Evolutionary conservation across 2,113 vertebrate species (phyloP).

Genomic region (Octodon degus): DNA sequence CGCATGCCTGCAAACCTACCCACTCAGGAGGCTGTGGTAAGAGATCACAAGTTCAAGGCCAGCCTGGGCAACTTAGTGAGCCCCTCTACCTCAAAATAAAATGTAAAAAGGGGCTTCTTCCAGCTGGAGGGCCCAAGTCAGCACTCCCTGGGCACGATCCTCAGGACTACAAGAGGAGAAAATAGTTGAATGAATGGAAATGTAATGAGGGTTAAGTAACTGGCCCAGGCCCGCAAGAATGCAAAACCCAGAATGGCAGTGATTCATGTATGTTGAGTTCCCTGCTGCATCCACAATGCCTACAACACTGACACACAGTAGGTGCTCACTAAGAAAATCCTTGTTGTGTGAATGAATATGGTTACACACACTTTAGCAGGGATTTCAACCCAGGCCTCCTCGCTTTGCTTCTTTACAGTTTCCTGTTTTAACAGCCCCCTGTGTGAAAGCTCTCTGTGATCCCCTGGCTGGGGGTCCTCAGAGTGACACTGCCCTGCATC

Average conservation of each 20-base stretch:
- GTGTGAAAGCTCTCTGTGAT: too few species aligned
- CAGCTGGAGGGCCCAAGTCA: background rate
- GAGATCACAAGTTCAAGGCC: background rate
- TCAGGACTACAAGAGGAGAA: background rate
- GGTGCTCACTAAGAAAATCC: background rate
- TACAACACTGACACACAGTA: background rate
- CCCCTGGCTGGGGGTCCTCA: background rate
- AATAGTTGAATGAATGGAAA: fast-evolving
- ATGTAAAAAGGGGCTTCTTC: background rate
- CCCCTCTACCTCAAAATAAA: background rate
- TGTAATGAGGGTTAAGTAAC: background rate
- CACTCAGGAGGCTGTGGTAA: background rate
- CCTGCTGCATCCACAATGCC: background rate
- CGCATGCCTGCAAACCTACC: background rate
- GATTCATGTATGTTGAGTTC: background rate
- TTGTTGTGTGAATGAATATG: background rate
- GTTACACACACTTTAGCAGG: background rate
- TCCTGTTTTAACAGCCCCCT: background rate
- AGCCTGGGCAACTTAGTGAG: background rate
- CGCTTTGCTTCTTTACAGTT: background rate
- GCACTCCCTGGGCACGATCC: background rate
- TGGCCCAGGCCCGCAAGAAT: too few species aligned
- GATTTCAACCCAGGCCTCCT: background rate
- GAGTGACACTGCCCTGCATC: background rate
- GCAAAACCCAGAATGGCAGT: background rate